Evolutionary conservation across 2,797 vertebrate genomes (phyloP).

Genomic region (Sebastes iracundus): DNA sequence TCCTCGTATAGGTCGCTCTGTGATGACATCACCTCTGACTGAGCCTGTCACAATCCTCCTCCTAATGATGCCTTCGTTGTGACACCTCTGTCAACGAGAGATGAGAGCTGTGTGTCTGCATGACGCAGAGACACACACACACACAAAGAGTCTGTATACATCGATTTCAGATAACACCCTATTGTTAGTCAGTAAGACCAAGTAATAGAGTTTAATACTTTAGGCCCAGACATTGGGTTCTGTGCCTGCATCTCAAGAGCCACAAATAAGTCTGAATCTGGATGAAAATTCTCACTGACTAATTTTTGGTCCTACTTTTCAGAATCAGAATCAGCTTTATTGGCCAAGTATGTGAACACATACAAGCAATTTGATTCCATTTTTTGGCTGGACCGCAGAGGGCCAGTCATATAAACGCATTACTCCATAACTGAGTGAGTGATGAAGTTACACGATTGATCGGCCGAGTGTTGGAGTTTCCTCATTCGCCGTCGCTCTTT

Average conservation of each 20-base stretch:
- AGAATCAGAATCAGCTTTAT: background rate
- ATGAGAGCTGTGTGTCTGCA: background rate
- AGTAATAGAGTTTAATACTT: background rate
- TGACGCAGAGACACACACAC: background rate
- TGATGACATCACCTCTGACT: conserved; percentile 53
- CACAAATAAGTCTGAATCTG: background rate
- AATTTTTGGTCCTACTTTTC: too few relatives aligned
- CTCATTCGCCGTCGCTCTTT: too few relatives aligned
- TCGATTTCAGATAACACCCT: too few relatives aligned
- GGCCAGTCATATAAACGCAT: too few relatives aligned
- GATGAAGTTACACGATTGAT: too few relatives aligned
- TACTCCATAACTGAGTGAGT: too few relatives aligned
- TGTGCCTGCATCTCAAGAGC: background rate
- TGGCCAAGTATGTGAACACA: background rate
- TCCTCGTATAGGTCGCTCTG: background rate
- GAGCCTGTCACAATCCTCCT: conserved; percentile 13
- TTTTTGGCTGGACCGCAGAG: too few relatives aligned
- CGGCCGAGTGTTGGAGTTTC: too few relatives aligned
- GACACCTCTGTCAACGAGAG: conserved; percentile 1
- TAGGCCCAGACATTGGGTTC: background rate
- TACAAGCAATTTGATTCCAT: too few relatives aligned
- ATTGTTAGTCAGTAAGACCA: background rate
- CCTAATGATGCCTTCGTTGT: background rate
- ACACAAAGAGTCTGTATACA: background rate
- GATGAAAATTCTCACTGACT: background rate